These are phyloP conservation scores for Bucco capensis DNA, from an alignment of 2,113 vertebrate genomes.

Conservation along the genomic window DNA sequence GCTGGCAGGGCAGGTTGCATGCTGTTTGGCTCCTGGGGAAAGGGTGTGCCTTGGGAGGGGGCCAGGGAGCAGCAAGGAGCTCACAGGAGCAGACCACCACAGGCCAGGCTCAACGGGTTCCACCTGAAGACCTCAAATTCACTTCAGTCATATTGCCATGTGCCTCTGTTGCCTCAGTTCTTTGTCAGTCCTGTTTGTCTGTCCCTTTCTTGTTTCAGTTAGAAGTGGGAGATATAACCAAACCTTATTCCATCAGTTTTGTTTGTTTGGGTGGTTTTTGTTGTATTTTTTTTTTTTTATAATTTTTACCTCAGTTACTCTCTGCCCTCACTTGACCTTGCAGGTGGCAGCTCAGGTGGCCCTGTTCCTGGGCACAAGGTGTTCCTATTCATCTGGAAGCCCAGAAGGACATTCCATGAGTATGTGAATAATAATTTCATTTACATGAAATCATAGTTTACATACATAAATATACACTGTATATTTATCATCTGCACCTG, in stretches of 20 bases:
- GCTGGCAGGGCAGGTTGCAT: not conserved
- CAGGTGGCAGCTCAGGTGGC: conserved; percentile 15
- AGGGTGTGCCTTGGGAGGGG: no score
- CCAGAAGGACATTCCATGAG: not conserved
- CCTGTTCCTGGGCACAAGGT: not conserved
- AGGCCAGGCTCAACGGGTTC: not conserved
- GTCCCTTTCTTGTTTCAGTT: not conserved
- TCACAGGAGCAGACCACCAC: not conserved
- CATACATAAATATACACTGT: not conserved
- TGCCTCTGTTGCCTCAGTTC: not conserved
- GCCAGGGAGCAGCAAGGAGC: not conserved
- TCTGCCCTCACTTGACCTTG: not conserved
- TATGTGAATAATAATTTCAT: conserved; percentile 7
- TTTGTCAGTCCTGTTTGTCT: accelerated
- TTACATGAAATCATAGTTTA: not conserved
- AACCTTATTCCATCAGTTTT: not conserved
- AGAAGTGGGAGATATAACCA: not conserved
- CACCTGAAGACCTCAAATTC: not conserved
- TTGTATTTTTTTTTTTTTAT: not conserved
- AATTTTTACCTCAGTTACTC: accelerated
- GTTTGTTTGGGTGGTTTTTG: no score
- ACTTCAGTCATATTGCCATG: accelerated
- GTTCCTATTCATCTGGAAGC: not conserved
- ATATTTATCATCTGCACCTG: conserved; percentile 15
- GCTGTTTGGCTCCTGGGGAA: accelerated